phyloP scores from a whole-genome alignment of 2,888 invertebrate genomes.

The Cerceris rybyensis region DNA sequence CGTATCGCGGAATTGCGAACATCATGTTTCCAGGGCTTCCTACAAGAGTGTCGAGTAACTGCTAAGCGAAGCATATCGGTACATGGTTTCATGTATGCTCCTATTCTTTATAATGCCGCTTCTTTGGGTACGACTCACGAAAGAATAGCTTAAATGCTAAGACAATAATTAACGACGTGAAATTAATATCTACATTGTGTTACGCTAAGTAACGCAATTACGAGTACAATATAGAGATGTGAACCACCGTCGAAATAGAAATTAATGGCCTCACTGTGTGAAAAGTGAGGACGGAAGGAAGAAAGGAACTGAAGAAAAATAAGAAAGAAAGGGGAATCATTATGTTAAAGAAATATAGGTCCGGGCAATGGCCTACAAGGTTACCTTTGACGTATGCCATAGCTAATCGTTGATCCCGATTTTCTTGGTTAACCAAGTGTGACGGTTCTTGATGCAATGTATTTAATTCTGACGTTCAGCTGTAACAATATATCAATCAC shows the following conservation, averaged over 20 bases:
- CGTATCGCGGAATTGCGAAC: constrained; percentile 40
- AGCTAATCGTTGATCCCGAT: constrained; percentile 70
- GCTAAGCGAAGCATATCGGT: constrained; percentile 43
- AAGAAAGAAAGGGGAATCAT: constrained; percentile 16
- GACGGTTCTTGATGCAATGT: constrained; percentile 40
- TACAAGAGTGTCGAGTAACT: constrained; percentile 20
- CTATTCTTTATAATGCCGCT: constrained; percentile 12
- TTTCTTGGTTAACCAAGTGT: constrained; percentile 75
- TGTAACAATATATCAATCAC: background rate
- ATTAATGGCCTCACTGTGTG: background rate
- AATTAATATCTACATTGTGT: constrained; percentile 8
- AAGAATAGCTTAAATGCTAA: constrained; percentile 1
- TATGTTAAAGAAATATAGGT: constrained; percentile 27
- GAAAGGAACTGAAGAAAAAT: constrained; percentile 2
- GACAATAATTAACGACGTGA: background rate
- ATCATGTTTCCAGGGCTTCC: constrained; percentile 37
- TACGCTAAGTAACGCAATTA: background rate
- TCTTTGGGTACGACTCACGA: constrained; percentile 2
- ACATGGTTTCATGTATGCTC: constrained; percentile 11
- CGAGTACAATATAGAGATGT: background rate
- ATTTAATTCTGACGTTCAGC: constrained; percentile 17
- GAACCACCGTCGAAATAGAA: background rate
- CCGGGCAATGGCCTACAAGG: constrained; percentile 27
- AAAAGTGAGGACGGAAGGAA: background rate
- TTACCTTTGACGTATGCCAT: constrained; percentile 43